These are phyloP conservation scores for Acheta domesticus DNA, from an alignment of 2,888 invertebrate genomes.

Conservation along the genomic window DNA sequence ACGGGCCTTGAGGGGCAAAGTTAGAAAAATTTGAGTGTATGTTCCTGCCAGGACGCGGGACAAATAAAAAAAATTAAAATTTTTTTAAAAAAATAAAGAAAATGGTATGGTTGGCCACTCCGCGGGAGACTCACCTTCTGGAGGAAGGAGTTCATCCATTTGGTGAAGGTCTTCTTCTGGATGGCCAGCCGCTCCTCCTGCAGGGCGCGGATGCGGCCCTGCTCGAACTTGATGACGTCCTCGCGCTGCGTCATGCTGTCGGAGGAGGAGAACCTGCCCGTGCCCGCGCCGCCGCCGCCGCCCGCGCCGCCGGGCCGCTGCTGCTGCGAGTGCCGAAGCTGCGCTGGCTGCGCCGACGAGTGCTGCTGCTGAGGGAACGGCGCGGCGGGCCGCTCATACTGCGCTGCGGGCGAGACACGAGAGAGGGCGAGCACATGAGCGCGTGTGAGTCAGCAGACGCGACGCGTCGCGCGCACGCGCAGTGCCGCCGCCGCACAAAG, in stretches of 20 bases:
- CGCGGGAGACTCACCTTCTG: slow-evolving; percentile 67
- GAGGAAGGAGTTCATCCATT: slow-evolving; percentile 98
- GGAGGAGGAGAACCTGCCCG: neutral
- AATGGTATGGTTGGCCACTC: no score
- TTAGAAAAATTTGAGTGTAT: no score
- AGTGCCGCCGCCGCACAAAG: neutral
- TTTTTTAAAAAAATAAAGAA: no score
- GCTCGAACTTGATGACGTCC: slow-evolving; percentile 92
- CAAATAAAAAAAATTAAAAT: no score
- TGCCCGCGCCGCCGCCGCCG: neutral
- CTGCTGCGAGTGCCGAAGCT: neutral
- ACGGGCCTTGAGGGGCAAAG: no score
- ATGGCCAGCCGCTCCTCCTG: slow-evolving; percentile 97
- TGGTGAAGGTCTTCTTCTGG: slow-evolving; percentile 99
- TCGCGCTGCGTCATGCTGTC: slow-evolving; percentile 83
- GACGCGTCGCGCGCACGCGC: neutral
- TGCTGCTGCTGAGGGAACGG: neutral
- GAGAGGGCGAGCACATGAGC: neutral
- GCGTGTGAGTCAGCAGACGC: neutral
- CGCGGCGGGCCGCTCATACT: neutral
- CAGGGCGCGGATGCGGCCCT: slow-evolving; percentile 91
- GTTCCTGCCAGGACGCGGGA: no score
- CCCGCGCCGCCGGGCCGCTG: neutral
- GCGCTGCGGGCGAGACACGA: neutral
- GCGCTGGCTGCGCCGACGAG: no score